Evolutionary conservation across 1,140 invertebrate species (phyloP).

Genomic region (Drosophila albomicans): DNA sequence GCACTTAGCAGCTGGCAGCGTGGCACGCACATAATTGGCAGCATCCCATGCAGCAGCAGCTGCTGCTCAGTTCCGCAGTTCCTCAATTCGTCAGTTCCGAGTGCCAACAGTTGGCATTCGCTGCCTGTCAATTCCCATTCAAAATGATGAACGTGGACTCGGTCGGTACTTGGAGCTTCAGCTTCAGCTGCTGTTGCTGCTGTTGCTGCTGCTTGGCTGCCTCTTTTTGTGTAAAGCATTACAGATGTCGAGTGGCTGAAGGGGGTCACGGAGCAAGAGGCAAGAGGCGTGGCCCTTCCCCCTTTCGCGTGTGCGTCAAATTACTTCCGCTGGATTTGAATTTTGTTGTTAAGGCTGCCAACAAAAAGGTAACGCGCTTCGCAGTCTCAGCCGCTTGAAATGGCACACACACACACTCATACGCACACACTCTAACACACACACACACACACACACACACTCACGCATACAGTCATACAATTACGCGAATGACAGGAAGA

Average conservation of each 20-base stretch:
- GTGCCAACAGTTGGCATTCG: slow-evolving; percentile 15
- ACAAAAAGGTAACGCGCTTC: slow-evolving; percentile 66
- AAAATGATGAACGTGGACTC: slow-evolving; percentile 50
- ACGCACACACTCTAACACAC: neutral
- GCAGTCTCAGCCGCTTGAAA: slow-evolving; percentile 65
- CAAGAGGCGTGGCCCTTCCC: slow-evolving; percentile 6
- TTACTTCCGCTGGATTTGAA: slow-evolving; percentile 81
- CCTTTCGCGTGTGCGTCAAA: slow-evolving; percentile 67
- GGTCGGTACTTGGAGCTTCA: too few relatives aligned
- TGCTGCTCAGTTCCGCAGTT: slow-evolving; percentile 45
- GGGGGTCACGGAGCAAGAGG: neutral
- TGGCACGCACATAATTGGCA: slow-evolving; percentile 73
- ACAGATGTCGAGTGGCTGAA: neutral
- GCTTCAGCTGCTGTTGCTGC: too few relatives aligned
- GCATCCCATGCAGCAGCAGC: slow-evolving; percentile 39
- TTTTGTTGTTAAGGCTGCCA: slow-evolving; percentile 72
- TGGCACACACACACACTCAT: slow-evolving; percentile 47
- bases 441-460: slow-evolving; percentile 26
- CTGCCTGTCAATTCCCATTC: slow-evolving; percentile 68
- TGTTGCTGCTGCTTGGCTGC: neutral
- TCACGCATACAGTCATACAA: slow-evolving; percentile 55
- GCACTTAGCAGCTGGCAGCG: slow-evolving; percentile 24
- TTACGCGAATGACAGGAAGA: slow-evolving; percentile 80
- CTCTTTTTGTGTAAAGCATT: neutral
- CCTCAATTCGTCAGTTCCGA: slow-evolving; percentile 51